These are phyloP conservation scores for Danio kyathit DNA, from an alignment of 2,797 vertebrate species.

Conservation along the genomic window DNA sequence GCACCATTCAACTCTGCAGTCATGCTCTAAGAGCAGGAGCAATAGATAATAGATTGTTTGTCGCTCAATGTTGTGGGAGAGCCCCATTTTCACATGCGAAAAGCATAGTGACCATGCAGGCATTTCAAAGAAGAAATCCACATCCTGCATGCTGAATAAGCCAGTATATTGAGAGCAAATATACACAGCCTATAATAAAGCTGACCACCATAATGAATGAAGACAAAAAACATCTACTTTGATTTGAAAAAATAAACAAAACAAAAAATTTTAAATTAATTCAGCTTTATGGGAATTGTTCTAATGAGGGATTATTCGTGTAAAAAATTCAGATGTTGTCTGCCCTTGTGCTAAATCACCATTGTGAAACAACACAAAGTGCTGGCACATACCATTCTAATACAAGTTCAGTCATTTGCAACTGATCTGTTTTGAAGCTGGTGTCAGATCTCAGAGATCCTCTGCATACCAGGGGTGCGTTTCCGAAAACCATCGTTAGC, in stretches of 20 bases:
- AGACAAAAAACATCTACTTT: slow-evolving; percentile 21
- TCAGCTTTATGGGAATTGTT: not conserved
- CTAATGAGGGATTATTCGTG: slow-evolving; percentile 15
- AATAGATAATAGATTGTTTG: slow-evolving; percentile 6
- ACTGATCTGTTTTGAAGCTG: slow-evolving; percentile 56
- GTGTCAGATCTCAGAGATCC: slow-evolving; percentile 52
- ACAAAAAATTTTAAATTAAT: too few species aligned
- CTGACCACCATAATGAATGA: slow-evolving; percentile 47
- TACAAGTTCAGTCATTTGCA: slow-evolving; percentile 37
- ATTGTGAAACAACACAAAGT: slow-evolving; percentile 34
- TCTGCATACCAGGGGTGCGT: slow-evolving; percentile 15
- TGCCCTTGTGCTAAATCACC: slow-evolving; percentile 23
- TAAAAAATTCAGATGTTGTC: slow-evolving; percentile 1
- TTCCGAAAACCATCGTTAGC: too few species aligned
- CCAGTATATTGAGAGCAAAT: slow-evolving; percentile 86
- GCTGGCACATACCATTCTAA: slow-evolving; percentile 8
- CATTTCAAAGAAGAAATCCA: slow-evolving; percentile 72
- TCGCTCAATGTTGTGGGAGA: not conserved
- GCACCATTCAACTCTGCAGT: slow-evolving; percentile 64
- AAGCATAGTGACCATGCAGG: slow-evolving; percentile 80
- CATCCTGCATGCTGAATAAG: slow-evolving; percentile 81
- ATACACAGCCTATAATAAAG: slow-evolving; percentile 56
- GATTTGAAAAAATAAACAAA: not conserved
- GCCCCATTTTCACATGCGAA: slow-evolving; percentile 50
- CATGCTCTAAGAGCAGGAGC: slow-evolving; percentile 60